These are phyloP conservation scores for Diorhabda sublineata DNA, from an alignment of 1,140 invertebrate genomes.

Conservation along the genomic window DNA sequence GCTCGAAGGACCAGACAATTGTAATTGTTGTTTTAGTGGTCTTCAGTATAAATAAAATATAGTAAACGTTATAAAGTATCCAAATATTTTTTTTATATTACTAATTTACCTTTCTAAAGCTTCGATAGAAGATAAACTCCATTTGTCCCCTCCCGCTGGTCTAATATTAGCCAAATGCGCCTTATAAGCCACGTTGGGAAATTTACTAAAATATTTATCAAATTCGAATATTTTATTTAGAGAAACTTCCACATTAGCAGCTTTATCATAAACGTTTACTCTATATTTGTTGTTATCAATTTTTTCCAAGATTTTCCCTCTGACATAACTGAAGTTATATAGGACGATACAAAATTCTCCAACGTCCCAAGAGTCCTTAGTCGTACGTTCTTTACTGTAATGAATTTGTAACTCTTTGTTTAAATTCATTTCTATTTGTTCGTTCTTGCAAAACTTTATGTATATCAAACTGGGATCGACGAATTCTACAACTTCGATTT, in stretches of 20 bases:
- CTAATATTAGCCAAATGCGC: constrained; percentile 28
- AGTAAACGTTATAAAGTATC: too few relatives aligned
- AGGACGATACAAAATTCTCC: constrained; percentile 25
- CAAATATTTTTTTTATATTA: too few relatives aligned
- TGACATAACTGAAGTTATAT: constrained; percentile 14
- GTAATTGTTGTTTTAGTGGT: too few relatives aligned
- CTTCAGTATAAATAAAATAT: too few relatives aligned
- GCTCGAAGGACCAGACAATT: too few relatives aligned
- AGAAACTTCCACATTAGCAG: constrained; percentile 15
- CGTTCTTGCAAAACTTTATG: constrained; percentile 25
- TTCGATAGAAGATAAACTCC: constrained; percentile 31
- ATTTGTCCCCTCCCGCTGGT: constrained; percentile 31
- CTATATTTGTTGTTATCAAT: constrained; percentile 10
- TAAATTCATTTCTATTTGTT: constrained; percentile 23
- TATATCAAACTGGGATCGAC: constrained; percentile 29
- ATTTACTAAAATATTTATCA: constrained; percentile 25
- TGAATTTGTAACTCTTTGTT: constrained; percentile 31
- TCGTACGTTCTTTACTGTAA: constrained; percentile 24
- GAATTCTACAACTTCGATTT: constrained; percentile 24
- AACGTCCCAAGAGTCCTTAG: constrained; percentile 22
- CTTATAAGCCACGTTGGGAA: constrained; percentile 18
- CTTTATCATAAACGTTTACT: constrained; percentile 27
- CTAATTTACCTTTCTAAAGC: constrained; percentile 21
- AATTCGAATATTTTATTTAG: constrained; percentile 23
- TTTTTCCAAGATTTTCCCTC: constrained; percentile 22